A percentile compares a stretch with the other conserved stretches of the same genome.
These are phyloP conservation scores for Mesorhabditis sp. DNA, from an alignment of 2,888 invertebrate genomes.

Conservation along the genomic window DNA sequence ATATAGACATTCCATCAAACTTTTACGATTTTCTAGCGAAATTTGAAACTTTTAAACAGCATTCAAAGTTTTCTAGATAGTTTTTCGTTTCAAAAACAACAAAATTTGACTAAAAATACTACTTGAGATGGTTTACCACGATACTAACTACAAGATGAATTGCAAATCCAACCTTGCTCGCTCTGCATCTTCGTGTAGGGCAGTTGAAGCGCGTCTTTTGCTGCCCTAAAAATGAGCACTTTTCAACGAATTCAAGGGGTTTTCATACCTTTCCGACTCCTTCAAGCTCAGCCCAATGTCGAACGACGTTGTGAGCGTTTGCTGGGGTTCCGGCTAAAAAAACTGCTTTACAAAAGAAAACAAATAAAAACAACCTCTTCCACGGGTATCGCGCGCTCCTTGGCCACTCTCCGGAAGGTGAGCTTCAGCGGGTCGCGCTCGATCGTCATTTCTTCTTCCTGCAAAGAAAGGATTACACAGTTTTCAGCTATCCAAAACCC, in stretches of 20 bases:
- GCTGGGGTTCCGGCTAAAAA: neutral
- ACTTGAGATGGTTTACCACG: too few relatives aligned
- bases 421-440: neutral
- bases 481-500: too few relatives aligned
- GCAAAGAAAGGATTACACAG: neutral
- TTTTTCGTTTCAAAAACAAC: too few relatives aligned
- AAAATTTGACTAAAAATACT: too few relatives aligned
- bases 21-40: too few relatives aligned
- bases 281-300: neutral
- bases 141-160: neutral
- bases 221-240: conserved; percentile 12
- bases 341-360: neutral
- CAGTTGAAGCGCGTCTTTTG: conserved; percentile 28
- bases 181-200: conserved; percentile 36
- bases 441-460: neutral
- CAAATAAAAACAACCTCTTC: neutral
- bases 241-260: neutral
- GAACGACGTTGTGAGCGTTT: neutral
- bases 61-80: too few relatives aligned
- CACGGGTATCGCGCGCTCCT: neutral
- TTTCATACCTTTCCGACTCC: conserved; percentile 1
- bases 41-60: too few relatives aligned
- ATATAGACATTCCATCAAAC: too few relatives aligned
- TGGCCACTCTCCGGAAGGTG: neutral
- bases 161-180: conserved; percentile 29